phyloP scores from a whole-genome alignment of 1,140 invertebrate genomes.

The Diorhabda carinulata region DNA sequence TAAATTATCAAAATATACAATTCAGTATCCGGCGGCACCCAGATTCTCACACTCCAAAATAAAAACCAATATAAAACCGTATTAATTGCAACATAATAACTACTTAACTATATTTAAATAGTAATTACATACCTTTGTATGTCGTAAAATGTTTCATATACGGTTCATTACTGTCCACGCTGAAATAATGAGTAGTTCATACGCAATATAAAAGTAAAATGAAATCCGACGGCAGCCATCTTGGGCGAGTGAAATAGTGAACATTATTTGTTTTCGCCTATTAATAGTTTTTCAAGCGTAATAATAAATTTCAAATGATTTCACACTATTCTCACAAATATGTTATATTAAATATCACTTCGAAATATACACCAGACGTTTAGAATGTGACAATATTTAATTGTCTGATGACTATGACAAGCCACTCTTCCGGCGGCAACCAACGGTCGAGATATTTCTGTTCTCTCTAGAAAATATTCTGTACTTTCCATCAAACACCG shows the following conservation, averaged over 20 bases:
- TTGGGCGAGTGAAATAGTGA: constrained; percentile 38
- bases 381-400: constrained; percentile 25
- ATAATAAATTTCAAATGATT: constrained; percentile 10
- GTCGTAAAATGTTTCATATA: constrained; percentile 13
- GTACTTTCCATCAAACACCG: constrained; percentile 9
- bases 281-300: constrained; percentile 3
- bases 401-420: constrained; percentile 16
- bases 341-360: constrained; percentile 10
- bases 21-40: constrained; percentile 10
- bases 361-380: constrained; percentile 26
- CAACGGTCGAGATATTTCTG: constrained; percentile 2
- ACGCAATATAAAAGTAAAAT: constrained; percentile 19
- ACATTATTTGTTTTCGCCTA: constrained; percentile 9
- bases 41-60: neutral
- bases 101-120: constrained; percentile 4
- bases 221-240: constrained; percentile 47
- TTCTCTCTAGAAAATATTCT: constrained; percentile 9
- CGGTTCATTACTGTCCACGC: neutral
- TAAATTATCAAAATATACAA: neutral
- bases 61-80: neutral
- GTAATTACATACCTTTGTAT: neutral
- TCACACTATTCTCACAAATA: neutral
- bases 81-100: neutral
- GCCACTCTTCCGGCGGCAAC: constrained; percentile 15
- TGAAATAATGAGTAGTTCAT: constrained; percentile 13